Evolutionary conservation across 2,888 invertebrate genomes (phyloP).

Genomic region (Pristionchus entomophagus): DNA sequence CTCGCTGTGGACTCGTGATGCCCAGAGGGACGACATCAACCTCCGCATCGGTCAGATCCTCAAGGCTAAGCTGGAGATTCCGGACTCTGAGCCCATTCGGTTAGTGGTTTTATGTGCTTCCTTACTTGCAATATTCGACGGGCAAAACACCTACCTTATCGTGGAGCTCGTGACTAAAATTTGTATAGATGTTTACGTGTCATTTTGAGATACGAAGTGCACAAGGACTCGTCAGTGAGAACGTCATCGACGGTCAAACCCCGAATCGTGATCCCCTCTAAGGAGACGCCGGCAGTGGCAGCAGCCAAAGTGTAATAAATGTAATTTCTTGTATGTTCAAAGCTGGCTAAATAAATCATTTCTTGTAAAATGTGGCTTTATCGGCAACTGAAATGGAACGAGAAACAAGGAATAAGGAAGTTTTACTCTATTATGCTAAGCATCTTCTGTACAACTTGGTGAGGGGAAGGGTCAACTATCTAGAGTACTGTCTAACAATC

Average conservation of each 20-base stretch:
- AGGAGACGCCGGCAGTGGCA: constrained; percentile 52
- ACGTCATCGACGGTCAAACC: constrained; percentile 74
- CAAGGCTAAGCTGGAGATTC: constrained; percentile 70
- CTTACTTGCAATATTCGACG: not conserved
- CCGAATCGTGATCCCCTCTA: constrained; percentile 66
- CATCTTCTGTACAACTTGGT: not conserved
- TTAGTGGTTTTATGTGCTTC: constrained; percentile 43
- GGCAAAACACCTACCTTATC: not conserved
- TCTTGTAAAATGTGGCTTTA: no score
- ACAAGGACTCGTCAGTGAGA: constrained; percentile 72
- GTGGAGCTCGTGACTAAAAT: no score
- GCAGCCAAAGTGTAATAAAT: not conserved
- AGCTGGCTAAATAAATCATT: no score
- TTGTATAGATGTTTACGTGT: no score
- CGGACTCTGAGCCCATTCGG: constrained; percentile 65
- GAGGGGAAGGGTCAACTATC: not conserved
- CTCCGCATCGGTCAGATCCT: constrained; percentile 71
- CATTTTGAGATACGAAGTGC: constrained; percentile 69
- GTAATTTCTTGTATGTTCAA: no score
- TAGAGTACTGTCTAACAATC: not conserved
- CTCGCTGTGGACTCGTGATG: constrained; percentile 93
- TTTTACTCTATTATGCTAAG: not conserved
- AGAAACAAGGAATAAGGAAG: not conserved
- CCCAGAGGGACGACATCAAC: constrained; percentile 82
- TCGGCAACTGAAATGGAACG: no score